A percentile compares a stretch with the other conserved stretches of the same genome.
These are phyloP conservation scores for Prosopocoilus inquinatus DNA, from an alignment of 2,888 invertebrate species.

Conservation along the genomic window DNA sequence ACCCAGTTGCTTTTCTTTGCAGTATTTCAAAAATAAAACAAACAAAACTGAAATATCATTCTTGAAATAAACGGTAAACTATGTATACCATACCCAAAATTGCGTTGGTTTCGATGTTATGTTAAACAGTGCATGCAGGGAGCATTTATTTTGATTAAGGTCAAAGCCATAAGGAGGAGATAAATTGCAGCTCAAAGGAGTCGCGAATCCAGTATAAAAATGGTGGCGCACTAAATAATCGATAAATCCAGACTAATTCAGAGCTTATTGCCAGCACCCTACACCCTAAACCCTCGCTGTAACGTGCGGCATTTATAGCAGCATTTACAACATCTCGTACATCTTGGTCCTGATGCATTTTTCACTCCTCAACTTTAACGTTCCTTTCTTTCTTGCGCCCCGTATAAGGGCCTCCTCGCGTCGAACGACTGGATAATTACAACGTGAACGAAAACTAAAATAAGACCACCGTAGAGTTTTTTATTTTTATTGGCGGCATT, in stretches of 20 bases:
- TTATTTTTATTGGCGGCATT: slow-evolving; percentile 10
- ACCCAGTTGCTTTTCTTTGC: no score
- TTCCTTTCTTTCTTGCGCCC: neutral
- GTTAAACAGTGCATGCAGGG: no score
- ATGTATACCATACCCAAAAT: no score
- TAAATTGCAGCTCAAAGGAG: slow-evolving; percentile 36
- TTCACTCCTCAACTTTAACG: slow-evolving; percentile 10
- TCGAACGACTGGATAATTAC: neutral
- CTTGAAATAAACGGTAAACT: no score
- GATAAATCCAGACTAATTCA: slow-evolving; percentile 50
- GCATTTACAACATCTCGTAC: slow-evolving; percentile 26
- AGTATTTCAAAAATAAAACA: no score
- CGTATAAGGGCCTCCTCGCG: neutral
- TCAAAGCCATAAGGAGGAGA: neutral
- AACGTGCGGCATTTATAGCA: slow-evolving; percentile 21
- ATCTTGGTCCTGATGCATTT: slow-evolving; percentile 17
- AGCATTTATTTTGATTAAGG: no score
- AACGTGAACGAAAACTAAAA: slow-evolving; percentile 8
- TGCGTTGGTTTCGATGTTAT: no score
- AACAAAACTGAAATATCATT: no score
- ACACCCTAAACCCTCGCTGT: slow-evolving; percentile 15
- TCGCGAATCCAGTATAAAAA: slow-evolving; percentile 44
- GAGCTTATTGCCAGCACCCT: slow-evolving; percentile 44
- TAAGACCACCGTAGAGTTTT: slow-evolving; percentile 6
- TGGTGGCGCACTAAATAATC: slow-evolving; percentile 47